phyloP scores from a whole-genome alignment of 1,140 invertebrate genomes.

The Atopsyche davidsoni region DNA sequence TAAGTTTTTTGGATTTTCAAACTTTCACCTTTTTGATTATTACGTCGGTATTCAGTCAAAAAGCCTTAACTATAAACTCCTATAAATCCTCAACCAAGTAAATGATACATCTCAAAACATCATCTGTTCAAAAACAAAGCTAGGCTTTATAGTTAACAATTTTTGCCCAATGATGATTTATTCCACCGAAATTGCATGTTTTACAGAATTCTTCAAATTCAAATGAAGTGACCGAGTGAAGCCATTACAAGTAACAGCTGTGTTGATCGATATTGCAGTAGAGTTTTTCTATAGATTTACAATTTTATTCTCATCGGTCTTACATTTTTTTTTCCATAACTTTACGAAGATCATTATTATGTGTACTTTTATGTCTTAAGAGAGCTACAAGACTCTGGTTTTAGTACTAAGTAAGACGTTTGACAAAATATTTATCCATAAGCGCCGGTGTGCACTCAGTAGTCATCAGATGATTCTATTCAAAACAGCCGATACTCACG shows the following conservation, averaged over 20 bases:
- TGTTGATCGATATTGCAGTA: neutral
- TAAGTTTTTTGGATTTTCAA: too few species aligned
- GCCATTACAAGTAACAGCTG: conserved; percentile 15
- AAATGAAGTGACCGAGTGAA: conserved; percentile 17
- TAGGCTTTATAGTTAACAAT: too few species aligned
- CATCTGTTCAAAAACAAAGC: too few species aligned
- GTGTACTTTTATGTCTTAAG: conserved; percentile 25
- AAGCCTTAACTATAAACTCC: too few species aligned
- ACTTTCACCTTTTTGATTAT: too few species aligned
- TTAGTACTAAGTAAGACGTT: conserved; percentile 24
- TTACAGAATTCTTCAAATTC: neutral
- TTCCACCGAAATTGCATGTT: too few species aligned
- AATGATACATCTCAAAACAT: too few species aligned
- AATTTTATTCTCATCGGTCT: conserved; percentile 11
- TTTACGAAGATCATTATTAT: conserved; percentile 7
- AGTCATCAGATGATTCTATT: conserved; percentile 7
- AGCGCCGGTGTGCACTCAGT: conserved; percentile 9
- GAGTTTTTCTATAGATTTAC: conserved; percentile 11
- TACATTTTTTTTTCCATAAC: conserved; percentile 7
- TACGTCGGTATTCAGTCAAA: too few species aligned
- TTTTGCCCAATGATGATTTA: too few species aligned
- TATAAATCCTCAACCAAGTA: too few species aligned
- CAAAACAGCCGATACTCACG: conserved; percentile 11
- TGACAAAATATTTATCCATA: conserved; percentile 5
- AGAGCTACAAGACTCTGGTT: conserved; percentile 29